These are phyloP conservation scores for Amaurobius ferox DNA, from an alignment of 2,888 invertebrate species.

Conservation along the genomic window DNA sequence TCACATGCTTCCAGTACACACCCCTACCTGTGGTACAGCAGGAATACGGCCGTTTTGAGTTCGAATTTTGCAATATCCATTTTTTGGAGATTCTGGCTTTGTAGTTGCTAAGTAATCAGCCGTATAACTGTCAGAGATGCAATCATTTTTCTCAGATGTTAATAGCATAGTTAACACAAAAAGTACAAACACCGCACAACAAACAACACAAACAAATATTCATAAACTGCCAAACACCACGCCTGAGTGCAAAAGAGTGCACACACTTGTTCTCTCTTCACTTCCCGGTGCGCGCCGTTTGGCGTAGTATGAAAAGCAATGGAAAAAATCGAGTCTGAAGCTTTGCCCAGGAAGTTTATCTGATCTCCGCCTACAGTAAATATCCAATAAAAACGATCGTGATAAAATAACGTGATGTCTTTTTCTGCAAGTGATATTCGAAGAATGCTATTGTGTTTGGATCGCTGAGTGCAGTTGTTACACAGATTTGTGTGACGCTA, in stretches of 20 bases:
- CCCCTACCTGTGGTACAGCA: constrained; percentile 39
- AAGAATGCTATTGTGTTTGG: too few species aligned
- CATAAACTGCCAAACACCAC: constrained; percentile 35
- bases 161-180: constrained; percentile 45
- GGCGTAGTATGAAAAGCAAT: background rate
- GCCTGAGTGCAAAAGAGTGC: constrained; percentile 22
- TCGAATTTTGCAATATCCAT: constrained; percentile 27
- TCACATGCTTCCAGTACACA: background rate
- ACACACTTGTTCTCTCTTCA: background rate
- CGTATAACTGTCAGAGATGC: constrained; percentile 3
- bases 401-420: background rate
- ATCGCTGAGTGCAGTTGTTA: too few species aligned
- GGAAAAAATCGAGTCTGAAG: background rate
- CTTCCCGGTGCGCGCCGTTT: background rate
- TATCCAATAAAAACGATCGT: background rate
- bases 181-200: constrained; percentile 8
- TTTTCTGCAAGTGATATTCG: too few species aligned
- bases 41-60: constrained; percentile 29
- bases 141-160: constrained; percentile 46
- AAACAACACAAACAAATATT: constrained; percentile 20
- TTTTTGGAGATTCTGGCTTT: constrained; percentile 21
- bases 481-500: too few species aligned
- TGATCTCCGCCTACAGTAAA: background rate
- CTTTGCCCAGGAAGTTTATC: background rate
- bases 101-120: constrained; percentile 21